phyloP scores from a whole-genome alignment of 2,797 vertebrate species.

The Chiloscyllium punctatum region DNA sequence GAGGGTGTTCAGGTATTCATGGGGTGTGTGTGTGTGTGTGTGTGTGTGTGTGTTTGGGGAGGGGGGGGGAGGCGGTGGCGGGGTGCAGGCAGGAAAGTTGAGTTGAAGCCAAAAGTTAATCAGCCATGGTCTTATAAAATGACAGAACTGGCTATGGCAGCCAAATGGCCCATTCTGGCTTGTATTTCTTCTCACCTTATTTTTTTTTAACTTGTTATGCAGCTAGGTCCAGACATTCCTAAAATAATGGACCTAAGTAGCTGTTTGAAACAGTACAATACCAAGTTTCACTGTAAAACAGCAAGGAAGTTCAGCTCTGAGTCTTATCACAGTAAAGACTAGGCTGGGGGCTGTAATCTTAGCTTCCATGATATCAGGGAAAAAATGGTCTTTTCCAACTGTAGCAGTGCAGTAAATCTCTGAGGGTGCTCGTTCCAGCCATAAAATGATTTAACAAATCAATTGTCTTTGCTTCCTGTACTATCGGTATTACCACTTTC shows the following conservation, averaged over 20 bases:
- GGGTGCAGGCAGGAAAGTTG: neutral
- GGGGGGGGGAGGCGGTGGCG: too few relatives aligned
- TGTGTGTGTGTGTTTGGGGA: too few relatives aligned
- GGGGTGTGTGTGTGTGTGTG: too few relatives aligned
- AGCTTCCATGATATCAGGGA: neutral
- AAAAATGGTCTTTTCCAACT: neutral
- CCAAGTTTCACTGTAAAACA: neutral
- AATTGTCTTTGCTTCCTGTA: neutral
- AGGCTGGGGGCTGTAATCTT: neutral
- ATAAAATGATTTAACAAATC: neutral
- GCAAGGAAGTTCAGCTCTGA: neutral
- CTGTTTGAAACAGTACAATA: neutral
- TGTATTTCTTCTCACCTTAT: neutral
- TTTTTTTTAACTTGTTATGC: neutral
- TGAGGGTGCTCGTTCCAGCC: neutral
- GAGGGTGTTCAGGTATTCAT: neutral
- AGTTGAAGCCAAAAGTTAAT: neutral
- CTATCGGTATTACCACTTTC: neutral
- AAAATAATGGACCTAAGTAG: neutral
- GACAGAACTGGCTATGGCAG: neutral
- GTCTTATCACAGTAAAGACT: neutral
- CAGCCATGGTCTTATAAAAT: neutral
- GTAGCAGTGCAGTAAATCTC: neutral
- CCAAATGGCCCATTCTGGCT: neutral
- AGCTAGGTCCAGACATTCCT: neutral